phyloP scores from a whole-genome alignment of 2,113 vertebrate species.

The Alligator sinensis region DNA sequence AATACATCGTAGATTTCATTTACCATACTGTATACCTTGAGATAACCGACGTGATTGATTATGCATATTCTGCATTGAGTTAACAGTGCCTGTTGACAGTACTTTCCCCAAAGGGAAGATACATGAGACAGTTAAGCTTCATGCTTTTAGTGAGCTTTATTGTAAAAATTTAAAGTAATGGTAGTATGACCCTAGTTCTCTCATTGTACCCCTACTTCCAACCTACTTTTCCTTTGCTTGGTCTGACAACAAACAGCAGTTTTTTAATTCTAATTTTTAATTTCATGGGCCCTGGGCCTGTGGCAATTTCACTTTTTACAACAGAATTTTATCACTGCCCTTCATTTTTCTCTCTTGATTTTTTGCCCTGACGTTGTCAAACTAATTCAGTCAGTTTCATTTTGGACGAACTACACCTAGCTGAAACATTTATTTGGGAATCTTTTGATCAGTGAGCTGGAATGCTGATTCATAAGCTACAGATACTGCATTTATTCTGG shows the following conservation, averaged over 20 bases:
- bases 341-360: background rate
- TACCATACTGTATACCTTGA: background rate
- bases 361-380: background rate
- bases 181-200: background rate
- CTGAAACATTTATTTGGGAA: background rate
- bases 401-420: background rate
- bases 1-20: background rate
- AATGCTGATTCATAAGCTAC: background rate
- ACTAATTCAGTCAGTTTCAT: background rate
- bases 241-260: background rate
- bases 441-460: background rate
- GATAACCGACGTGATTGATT: background rate
- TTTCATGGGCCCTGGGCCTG: background rate
- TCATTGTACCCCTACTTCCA: background rate
- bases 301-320: background rate
- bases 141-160: constrained; percentile 14
- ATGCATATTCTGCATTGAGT: constrained; percentile 1
- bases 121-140: constrained; percentile 32
- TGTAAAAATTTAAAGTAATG: background rate
- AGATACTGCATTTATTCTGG: too few relatives aligned
- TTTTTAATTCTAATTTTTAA: background rate
- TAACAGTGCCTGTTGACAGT: constrained; percentile 8
- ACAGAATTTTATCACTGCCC: background rate
- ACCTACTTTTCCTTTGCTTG: constrained; percentile 7
- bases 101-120: constrained; percentile 9